phyloP scores from a whole-genome alignment of 2,888 invertebrate species.

The Tetragnatha montana region DNA sequence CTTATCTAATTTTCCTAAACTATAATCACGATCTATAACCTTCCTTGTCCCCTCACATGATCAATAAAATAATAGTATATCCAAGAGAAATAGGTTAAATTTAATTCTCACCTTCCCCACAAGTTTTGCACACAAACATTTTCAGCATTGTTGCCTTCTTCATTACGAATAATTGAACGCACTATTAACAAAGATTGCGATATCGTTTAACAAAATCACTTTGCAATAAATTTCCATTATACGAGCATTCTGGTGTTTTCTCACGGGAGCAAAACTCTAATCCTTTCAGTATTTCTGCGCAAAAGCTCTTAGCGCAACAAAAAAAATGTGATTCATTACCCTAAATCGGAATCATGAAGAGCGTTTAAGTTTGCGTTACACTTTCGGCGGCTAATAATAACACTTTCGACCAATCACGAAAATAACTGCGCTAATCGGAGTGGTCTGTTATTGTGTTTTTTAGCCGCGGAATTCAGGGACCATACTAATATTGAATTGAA shows the following conservation, averaged over 20 bases:
- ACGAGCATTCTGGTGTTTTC: neutral
- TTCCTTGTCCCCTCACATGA: no score
- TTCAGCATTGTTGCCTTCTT: neutral
- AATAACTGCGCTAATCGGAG: neutral
- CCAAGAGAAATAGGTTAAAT: neutral
- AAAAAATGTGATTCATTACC: neutral
- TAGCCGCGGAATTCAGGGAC: neutral
- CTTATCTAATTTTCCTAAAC: no score
- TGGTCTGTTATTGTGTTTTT: neutral
- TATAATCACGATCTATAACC: no score
- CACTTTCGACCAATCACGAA: neutral
- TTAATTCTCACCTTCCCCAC: neutral
- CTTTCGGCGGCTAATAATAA: neutral
- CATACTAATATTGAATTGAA: no score
- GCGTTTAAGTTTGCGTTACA: neutral
- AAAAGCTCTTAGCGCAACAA: neutral
- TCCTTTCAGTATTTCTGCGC: neutral
- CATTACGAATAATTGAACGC: neutral
- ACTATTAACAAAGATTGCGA: neutral
- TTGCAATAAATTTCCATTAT: neutral
- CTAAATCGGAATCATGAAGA: neutral
- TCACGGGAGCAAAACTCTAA: neutral
- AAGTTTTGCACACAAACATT: neutral
- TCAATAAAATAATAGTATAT: no score
- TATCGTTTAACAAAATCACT: neutral